phyloP scores from a whole-genome alignment of 2,113 vertebrate genomes.

The Tyto alba region DNA sequence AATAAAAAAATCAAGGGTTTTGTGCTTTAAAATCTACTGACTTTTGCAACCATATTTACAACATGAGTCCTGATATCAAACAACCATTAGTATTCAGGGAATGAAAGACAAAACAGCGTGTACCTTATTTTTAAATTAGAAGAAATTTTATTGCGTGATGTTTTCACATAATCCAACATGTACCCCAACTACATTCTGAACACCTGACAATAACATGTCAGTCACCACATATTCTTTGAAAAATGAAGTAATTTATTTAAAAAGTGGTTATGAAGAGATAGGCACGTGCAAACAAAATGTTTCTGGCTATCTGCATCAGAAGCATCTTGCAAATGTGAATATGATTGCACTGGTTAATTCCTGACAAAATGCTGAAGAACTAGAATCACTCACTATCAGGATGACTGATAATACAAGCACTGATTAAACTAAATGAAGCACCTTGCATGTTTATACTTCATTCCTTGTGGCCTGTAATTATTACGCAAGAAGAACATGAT shows the following conservation, averaged over 20 bases:
- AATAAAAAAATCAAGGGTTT: neutral
- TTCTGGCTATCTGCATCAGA: neutral
- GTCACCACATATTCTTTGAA: neutral
- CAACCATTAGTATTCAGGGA: neutral
- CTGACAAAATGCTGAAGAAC: slow-evolving; percentile 1
- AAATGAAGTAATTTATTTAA: neutral
- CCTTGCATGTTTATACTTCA: neutral
- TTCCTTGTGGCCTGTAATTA: neutral
- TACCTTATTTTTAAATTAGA: neutral
- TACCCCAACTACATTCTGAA: neutral
- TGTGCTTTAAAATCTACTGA: neutral
- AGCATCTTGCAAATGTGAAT: neutral
- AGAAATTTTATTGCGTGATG: neutral
- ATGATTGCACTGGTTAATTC: neutral
- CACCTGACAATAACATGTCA: neutral
- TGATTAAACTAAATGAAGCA: neutral
- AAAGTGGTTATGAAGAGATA: neutral
- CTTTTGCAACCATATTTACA: neutral
- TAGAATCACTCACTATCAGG: neutral
- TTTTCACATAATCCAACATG: neutral
- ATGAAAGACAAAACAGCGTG: neutral
- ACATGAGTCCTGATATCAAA: neutral
- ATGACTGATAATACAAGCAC: neutral
- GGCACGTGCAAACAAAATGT: neutral
- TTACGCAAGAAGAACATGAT: neutral